Evolutionary conservation across 2,888 invertebrate genomes (phyloP), one percentile per base, ranked within the genome.

Genomic region (Bembecia ichneumoniformis): DNA sequence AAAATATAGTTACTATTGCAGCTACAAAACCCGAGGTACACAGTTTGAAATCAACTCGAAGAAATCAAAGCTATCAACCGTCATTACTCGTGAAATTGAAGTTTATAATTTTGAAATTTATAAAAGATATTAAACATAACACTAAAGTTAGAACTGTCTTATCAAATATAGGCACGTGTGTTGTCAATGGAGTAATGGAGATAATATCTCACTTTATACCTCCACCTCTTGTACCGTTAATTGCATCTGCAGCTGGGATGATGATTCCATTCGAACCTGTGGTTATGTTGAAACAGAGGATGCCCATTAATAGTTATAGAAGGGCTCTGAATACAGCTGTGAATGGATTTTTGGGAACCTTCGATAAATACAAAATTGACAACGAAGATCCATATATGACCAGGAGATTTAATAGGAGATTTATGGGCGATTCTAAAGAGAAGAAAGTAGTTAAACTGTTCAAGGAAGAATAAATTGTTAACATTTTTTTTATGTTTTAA

Each of bases 191-290:
- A 1, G 76, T 71, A 0, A 78, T 86, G 78, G 86, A 86, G 43
- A 55, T 86, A 0, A 56, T 86, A 7, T 68, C 82, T 0, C 71
- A 68, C 46, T 86, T 77, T 50, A 61, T 83, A 0, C 86, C 86
- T 17, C 74, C 84, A 0, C 81, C 86, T 0, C 55, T 84, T 1
- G 81, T 86, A 52, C 86, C 86, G 0, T 54, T 86, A 0, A 69
- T 86, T 59, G 82, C 86, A 0, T 70, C 82, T 9, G 78, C 74
- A 3, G 86, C 86, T 0, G 83, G 84, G 0, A 69, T 79, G 61
- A 47, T 84, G 0, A 82, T 86, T 54, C 86, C 86, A 0, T 86
- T 83, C 52, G 86, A 86, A 50, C 86, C 86, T 35, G 73, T 86
- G 0, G 77, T 84, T 0, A 71, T 74, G 63, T 49, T 86, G 1